Evolutionary conservation across 2,113 vertebrate species (phyloP).

Genomic region (Catagonus wagneri): DNA sequence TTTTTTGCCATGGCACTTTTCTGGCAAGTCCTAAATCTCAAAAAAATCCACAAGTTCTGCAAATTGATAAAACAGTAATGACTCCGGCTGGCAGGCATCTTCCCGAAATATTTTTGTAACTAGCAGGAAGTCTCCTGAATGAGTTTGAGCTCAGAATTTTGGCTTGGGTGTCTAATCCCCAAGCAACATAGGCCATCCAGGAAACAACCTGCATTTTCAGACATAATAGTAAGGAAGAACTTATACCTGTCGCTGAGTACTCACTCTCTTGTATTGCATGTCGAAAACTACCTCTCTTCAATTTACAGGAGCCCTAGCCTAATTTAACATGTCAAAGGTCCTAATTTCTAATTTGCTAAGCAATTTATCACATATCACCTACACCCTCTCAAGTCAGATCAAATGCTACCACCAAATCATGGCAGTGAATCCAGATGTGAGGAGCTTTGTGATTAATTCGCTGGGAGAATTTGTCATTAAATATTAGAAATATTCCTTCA

Average conservation of each 20-base stretch:
- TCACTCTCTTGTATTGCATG: slow-evolving; percentile 69
- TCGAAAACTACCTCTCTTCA: slow-evolving; percentile 75
- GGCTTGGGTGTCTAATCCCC: slow-evolving; percentile 48
- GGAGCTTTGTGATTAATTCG: slow-evolving; percentile 67
- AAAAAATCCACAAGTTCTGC: not conserved
- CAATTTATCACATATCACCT: slow-evolving; percentile 80
- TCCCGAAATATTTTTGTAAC: slow-evolving; percentile 38
- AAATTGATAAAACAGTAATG: slow-evolving; percentile 32
- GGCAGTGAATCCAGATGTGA: slow-evolving; percentile 63
- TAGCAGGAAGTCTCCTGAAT: slow-evolving; percentile 30
- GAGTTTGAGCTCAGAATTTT: slow-evolving; percentile 30
- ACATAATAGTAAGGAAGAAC: slow-evolving; percentile 69
- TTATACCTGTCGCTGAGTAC: slow-evolving; percentile 17
- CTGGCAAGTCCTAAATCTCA: not conserved
- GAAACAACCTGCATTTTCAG: slow-evolving; percentile 62
- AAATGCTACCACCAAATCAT: slow-evolving; percentile 72
- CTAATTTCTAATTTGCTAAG: slow-evolving; percentile 83
- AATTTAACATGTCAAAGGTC: slow-evolving; percentile 78
- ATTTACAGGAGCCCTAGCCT: slow-evolving; percentile 74
- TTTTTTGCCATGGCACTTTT: not conserved
- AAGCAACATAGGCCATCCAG: slow-evolving; percentile 78
- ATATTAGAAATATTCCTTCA: slow-evolving; percentile 38
- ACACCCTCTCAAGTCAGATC: slow-evolving; percentile 71
- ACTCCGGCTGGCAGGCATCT: not conserved
- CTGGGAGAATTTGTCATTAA: slow-evolving; percentile 51